Conservation (phyloP, 35 echinoderm and acorn worm genomes). For the Diadema setosum region DNA sequence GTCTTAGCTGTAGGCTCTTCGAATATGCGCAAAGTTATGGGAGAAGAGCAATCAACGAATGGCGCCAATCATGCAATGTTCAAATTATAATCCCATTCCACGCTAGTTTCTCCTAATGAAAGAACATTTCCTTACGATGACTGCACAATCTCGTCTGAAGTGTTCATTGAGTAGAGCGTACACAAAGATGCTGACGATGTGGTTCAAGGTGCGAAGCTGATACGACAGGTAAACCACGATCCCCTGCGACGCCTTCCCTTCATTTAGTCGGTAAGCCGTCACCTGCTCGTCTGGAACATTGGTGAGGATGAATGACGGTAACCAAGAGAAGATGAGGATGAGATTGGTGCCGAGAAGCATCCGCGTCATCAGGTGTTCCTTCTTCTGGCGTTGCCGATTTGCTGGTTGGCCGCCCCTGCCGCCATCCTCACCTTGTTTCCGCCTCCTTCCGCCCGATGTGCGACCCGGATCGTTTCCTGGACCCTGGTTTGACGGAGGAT, state of each 20-base stretch:
- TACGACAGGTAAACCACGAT: not conserved
- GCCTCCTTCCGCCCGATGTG: not conserved
- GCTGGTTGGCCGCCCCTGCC: not conserved
- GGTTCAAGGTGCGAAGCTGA: not conserved
- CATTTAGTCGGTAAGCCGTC: not conserved
- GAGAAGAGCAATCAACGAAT: too few species aligned
- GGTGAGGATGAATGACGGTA: not conserved
- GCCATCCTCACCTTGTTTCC: not conserved
- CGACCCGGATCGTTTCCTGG: too few species aligned
- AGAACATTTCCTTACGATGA: not conserved
- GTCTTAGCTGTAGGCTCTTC: too few species aligned
- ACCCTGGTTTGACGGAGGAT: not conserved
- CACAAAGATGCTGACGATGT: slow-evolving; percentile 4
- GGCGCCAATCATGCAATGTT: too few species aligned
- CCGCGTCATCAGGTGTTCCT: not conserved
- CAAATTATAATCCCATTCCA: too few species aligned
- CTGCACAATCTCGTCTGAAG: not conserved
- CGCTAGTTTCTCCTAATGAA: too few species aligned
- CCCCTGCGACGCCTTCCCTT: not conserved
- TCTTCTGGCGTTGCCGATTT: not conserved
- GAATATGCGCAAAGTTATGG: too few species aligned
- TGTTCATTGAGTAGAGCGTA: slow-evolving; percentile 14
- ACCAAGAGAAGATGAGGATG: not conserved
- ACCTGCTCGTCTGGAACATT: not conserved
- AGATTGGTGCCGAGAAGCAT: not conserved